Evolutionary conservation across 2,797 vertebrate species (phyloP), one percentile per base, ranked within the genome.

Genomic region (Microctenopoma lineatum): DNA sequence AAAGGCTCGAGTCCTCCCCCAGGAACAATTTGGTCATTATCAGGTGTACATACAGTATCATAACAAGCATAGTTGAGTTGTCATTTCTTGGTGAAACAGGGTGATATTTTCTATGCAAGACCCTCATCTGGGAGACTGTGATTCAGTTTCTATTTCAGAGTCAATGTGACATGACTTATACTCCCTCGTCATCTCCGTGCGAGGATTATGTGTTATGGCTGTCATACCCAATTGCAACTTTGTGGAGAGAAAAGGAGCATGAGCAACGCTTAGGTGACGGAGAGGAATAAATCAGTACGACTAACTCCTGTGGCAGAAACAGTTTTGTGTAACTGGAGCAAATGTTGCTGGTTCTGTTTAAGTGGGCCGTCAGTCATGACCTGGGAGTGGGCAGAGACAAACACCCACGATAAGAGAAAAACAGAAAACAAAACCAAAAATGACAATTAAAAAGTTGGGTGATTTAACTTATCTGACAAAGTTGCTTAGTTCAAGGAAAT

Each of bases 141-240:
- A 74, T 81, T 67, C 70, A 54, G 34, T 58, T 58, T 68, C 57
- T 65, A 38, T 64, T 75, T 52, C 79, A 64, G 70, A 77, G 61
- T 70, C 63, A 34, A 11, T 63, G 73, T 73, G 73, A 86, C 79
- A 78, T 66, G 74, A 77, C 73, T 80, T 73, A 14, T 71, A 73
- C 54, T 68, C 48, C 59, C 65, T 83, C 59, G 36, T 75, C 79
- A 72, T 75, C 64, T 69, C 50, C 6, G n/a, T 18, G 34, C 7
- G 1, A 58, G 61, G 70, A 70, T 85, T 77, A 80, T 5, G 32
- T 38, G 72, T 72, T 70, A 70, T 10, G 74, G 70, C 75, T 83
- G 87, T 85, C 84, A 79, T 14, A 51, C 42, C 61, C 69, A 86
- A 86, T 84, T 78, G 76, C 62, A 84, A 75, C 56, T 77, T 73